Evolutionary conservation across 2,797 vertebrate genomes (phyloP), one percentile per base, ranked within the genome.

Genomic region (Aplochiton taeniatus): DNA sequence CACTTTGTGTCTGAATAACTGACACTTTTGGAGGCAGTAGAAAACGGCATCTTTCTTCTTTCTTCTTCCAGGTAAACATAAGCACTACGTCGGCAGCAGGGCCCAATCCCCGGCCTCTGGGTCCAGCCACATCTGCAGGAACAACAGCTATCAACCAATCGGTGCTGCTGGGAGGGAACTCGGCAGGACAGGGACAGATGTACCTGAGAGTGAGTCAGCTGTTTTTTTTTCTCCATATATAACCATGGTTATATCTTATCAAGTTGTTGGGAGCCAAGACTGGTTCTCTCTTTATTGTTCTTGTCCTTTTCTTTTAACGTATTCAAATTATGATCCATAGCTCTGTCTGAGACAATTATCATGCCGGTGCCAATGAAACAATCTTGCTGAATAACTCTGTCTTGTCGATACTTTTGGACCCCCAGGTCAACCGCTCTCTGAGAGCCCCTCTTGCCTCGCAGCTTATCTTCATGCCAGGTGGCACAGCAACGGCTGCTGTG

Each of bases 391-490:
- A 54, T 8, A 31, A 54, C 0, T 8, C 59, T 69, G n/a, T 63
- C n/a, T 14, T 6, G 12, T 70, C 1, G 70, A 11, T 66, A 16
- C 16, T 72, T 42, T 10, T 77, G 31, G 67, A 41, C 60, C 44
- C 41, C 49, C 61, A 94, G 93, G 93, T 94, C 52, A 94, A 94
- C 75, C 92, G 91, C 60, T 89, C 92, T 74, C 90, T 93, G 58
- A 87, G 92, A 66, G 92, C 97, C 78, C 96, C 97, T 61, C 94
- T 98, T 50, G 91, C 95, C 75, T 93, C 96, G 80, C 97, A 99
- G 68, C 95, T 99, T 84, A 98, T 99, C 89, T 95, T 99, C 81
- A 99, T 99, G 97, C 97, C 96, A 66, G 96, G 96, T 41, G 95
- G 95, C 81, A 94, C 96, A 8, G 93, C 97, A 85, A 96, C 97